Percentiles rank a stretch among this genome's conserved stretches.
phyloP scores from a whole-genome alignment of 2,797 vertebrate genomes.

The Pangasius larnaudii region DNA sequence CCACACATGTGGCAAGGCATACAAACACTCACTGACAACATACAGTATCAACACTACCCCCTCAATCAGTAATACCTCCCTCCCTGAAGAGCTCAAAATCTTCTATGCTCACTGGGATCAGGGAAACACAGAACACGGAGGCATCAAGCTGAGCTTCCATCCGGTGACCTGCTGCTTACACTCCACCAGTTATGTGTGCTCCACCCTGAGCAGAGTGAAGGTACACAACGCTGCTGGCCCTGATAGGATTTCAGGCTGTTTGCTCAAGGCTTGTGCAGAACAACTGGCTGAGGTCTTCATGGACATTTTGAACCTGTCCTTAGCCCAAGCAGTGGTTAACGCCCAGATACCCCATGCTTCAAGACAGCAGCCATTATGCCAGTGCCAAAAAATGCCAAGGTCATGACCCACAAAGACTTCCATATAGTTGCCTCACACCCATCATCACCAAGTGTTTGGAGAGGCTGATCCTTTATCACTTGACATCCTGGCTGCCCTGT shows the following conservation, averaged over 20 bases:
- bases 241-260: neutral
- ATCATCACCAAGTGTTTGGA: neutral
- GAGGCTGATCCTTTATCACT: neutral
- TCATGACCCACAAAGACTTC: neutral
- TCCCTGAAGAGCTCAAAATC: neutral
- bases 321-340: neutral
- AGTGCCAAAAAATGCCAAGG: neutral
- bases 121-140: neutral
- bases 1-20: slow-evolving; percentile 5
- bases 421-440: neutral
- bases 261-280: neutral
- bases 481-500: neutral
- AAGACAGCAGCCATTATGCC: neutral
- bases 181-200: neutral
- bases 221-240: neutral
- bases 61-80: neutral
- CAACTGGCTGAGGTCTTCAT: neutral
- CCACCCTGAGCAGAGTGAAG: neutral
- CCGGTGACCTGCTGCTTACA: neutral
- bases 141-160: neutral
- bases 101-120: neutral
- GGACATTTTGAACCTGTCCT: neutral
- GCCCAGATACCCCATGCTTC: neutral
- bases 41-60: neutral
- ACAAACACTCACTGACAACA: neutral